Base-by-base conservation (phyloP, 2,888 invertebrate species). In the Imbricaverruca yamaguchii region DNA sequence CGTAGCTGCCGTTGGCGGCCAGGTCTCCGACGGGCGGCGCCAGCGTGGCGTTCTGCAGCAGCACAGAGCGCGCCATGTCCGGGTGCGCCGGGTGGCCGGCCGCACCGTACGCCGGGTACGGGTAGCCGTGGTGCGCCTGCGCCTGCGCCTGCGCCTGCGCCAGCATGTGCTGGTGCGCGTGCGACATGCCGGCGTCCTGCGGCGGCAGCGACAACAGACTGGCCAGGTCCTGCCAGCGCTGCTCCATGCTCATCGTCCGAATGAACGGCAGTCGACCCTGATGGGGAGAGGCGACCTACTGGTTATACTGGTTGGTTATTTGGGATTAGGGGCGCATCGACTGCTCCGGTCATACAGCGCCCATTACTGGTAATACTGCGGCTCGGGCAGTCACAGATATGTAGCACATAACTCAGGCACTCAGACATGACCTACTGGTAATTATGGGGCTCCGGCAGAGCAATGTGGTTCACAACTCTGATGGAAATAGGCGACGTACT, bases 181-280 rank as follows among this genome's bases (percentile, higher is more conserved):
- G 89, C 86, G 88, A 85, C 84, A 84, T 85, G 85, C 89, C 82
- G 84, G 83, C 77, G 13, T 79, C 77, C 80, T 84, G 82, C 81
- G 84, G 84, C 81, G 94, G 93, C 85, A 94, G 91, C 85, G 93
- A 93, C 86, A 95, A 90, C 86, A 95, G 89, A 85, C 93, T 93
- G 82, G 95, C 94, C 86, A 97, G 90, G 88, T 96, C 96, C 88
- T 84, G 84, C 84, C 84, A 84, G 79, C 84, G 82, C 82, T 82
- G 82, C 63, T 84, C 84, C 84, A 84, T 84, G 79, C 57, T 79
- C 57, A 79, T 79, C 18, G 74, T 74, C 74, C 74, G 74, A 53
- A 55, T 55, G 74, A 74, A 74, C 55, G 74, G 74, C 74, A 74
- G 74, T 21, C 74, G 74, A 74, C 74, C 74, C 74, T 74, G 74